Percentiles rank a stretch among this genome's conserved stretches.
These are phyloP conservation scores for Apaloderma vittatum DNA, from an alignment of 2,113 vertebrate species.

Conservation along the genomic window DNA sequence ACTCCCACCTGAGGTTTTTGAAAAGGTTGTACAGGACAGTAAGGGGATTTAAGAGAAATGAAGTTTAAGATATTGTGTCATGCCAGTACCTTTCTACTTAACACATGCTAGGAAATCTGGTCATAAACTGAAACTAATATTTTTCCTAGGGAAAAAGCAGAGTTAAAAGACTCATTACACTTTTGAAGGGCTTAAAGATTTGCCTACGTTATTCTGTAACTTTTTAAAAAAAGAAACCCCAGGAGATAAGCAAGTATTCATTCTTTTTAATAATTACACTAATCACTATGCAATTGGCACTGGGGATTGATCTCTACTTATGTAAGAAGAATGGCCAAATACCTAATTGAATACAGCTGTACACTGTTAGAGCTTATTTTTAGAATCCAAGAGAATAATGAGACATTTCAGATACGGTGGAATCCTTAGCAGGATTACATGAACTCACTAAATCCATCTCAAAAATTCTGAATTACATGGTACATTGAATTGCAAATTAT, in stretches of 20 bases:
- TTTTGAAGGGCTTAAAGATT: neutral
- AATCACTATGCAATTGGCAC: neutral
- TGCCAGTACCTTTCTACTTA: neutral
- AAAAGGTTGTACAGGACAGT: neutral
- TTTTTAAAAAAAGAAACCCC: neutral
- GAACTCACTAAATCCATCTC: slow-evolving; percentile 15
- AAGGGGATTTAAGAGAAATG: neutral
- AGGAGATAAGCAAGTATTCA: neutral
- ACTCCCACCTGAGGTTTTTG: neutral
- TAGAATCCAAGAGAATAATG: neutral
- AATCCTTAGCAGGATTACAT: slow-evolving; percentile 8
- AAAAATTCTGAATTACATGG: slow-evolving; percentile 15
- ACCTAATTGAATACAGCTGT: slow-evolving; percentile 15
- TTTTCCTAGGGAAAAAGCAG: neutral
- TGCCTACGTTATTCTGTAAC: neutral
- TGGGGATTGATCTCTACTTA: neutral
- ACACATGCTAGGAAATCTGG: neutral
- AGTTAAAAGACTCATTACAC: neutral
- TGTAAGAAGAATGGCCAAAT: neutral
- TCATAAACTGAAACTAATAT: neutral
- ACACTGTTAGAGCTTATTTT: slow-evolving; percentile 15
- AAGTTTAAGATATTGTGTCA: neutral
- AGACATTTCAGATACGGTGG: neutral
- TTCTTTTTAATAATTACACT: slow-evolving; percentile 13
- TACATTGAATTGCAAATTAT: slow-evolving; percentile 34